Percentiles rank a stretch among this genome's conserved stretches.
phyloP scores from a whole-genome alignment of 2,888 invertebrate species.

The Hemicrepidius hirtus region DNA sequence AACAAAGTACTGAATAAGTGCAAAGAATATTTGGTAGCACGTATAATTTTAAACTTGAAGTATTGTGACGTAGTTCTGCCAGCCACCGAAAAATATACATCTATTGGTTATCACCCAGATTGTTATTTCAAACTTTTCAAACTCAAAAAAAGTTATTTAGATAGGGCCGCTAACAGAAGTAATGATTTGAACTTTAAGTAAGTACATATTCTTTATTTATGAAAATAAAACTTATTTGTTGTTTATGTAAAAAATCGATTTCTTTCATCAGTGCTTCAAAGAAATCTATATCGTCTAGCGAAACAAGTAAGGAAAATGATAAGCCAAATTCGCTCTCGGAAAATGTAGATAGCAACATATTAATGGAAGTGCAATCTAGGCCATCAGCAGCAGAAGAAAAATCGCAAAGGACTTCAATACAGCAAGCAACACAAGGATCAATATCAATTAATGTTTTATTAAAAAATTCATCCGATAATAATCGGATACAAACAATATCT shows the following conservation, averaged over 20 bases:
- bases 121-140: not conserved
- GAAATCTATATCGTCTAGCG: not conserved
- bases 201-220: not conserved
- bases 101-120: not conserved
- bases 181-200: not conserved
- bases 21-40: not conserved
- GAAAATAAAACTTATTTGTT: not conserved
- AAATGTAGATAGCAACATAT: no score
- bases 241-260: not conserved
- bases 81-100: not conserved
- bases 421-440: no score
- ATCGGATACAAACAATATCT: no score
- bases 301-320: not conserved
- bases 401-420: no score
- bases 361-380: no score
- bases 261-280: not conserved
- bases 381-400: no score
- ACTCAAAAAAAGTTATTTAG: not conserved
- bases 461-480: no score
- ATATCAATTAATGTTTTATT: no score
- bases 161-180: not conserved
- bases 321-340: not conserved
- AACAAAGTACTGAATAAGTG: not conserved
- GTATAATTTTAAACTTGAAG: not conserved
- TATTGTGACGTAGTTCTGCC: not conserved